phyloP scores from a whole-genome alignment of 1,140 invertebrate species.

The Amphibalanus amphitrite region DNA sequence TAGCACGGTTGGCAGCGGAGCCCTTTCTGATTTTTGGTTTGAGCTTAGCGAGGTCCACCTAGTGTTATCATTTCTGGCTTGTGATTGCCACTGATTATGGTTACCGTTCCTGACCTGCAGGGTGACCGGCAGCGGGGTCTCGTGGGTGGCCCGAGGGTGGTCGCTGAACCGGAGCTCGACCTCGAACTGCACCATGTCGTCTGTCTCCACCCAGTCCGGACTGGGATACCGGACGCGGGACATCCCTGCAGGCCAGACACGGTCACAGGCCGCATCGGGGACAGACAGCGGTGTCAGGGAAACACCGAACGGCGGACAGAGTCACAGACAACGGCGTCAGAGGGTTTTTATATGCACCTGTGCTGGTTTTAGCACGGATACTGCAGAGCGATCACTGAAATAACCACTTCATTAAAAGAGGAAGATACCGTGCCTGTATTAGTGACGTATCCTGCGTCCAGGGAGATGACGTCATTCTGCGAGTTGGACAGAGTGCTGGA shows the following conservation, averaged over 20 bases:
- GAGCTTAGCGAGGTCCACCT: no score
- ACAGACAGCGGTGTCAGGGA: not conserved
- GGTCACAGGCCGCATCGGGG: no score
- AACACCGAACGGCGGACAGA: no score
- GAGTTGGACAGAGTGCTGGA: not conserved
- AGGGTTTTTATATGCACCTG: no score
- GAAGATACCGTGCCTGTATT: not conserved
- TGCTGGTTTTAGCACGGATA: no score
- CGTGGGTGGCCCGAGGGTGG: not conserved
- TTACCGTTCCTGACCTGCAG: not conserved
- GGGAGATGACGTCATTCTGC: not conserved
- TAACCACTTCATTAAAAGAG: no score
- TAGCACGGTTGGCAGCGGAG: no score
- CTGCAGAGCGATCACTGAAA: no score
- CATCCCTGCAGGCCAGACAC: not conserved
- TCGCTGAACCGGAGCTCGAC: not conserved
- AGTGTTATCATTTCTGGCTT: no score
- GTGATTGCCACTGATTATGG: no score
- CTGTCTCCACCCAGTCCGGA: not conserved
- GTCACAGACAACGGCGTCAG: no score
- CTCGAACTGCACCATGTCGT: not conserved
- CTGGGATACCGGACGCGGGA: not conserved
- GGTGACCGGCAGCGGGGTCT: not conserved
- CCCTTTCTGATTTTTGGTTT: no score
- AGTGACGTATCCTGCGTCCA: not conserved